Base-by-base conservation (phyloP, 2,797 vertebrate species). In the Etheostoma nigrum region DNA sequence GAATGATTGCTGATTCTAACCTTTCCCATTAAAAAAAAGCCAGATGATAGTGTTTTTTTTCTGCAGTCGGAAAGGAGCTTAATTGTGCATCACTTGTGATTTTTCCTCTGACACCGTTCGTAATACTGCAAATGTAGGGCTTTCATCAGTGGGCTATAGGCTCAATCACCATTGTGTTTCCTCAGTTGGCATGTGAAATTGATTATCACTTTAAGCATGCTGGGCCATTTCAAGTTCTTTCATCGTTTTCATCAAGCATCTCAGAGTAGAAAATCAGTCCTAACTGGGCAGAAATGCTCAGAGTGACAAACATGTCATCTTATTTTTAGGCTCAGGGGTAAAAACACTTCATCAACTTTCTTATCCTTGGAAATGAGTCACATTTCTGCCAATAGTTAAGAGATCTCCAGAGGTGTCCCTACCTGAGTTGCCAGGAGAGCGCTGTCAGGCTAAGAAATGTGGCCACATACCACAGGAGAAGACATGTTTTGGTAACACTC, bases 331-430 rank as follows among this genome's bases (percentile, higher is more conserved):
- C 64, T 52, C 13, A 21, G 27, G 47, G 59, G 42, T 61, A 75
- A 76, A 83, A 66, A 68, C 64, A 71, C 47, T 68, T 80, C 13
- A 79, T 77, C 73, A 73, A 40, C 61, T 78, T 76, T 58, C 9
- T 58, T 8, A 13, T 84, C 57, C 21, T 9, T 8, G 13, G 66
- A 74, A 83, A 78, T 72, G 40, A 76, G 25, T 76, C 77, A 40
- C 47, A 68, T 62, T 68, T 48, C 72, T 69, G 57, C 55, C 30
- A 55, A 69, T 79, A 65, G 74, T 69, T 14, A 27, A 44, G 63
- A 54, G 67, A 57, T 61, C 71, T 85, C 71, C 60, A 23, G 79
- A 79, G 72, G 53, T 79, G 79, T 82, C 54, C 71, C 16, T 11
- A 77, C 66, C 72, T 54, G 58, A 52, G 30, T 23, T 60, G 49